Base-by-base conservation (phyloP, 2,113 vertebrate genomes). In the Mus pahari region DNA sequence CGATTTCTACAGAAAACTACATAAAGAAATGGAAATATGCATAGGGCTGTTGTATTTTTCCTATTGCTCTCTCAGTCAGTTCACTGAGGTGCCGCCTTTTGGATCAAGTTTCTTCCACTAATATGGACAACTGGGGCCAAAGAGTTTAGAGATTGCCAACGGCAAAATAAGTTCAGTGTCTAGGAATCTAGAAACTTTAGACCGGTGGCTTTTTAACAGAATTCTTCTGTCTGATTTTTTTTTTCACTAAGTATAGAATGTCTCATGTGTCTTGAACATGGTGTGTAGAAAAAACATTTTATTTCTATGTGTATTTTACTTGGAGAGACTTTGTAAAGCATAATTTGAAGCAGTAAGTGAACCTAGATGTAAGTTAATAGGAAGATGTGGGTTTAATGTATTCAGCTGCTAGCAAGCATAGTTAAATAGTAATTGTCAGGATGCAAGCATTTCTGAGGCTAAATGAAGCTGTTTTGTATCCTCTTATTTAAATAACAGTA, bases 261-360 rank as follows among this genome's bases (percentile, higher is more conserved):
- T 93, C n/a, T 45, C 7, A 33, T 91, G 17, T 60, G 26, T 58
- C 60, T 66, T 89, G 16, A 70, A 8, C 42, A 39, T 26, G 50
- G 50, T n/a, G 31, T 79, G 81, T n/a, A 45, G 70, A 94, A 89
- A 58, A 50, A 92, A 86, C 24, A 48, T 66, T 94, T 71, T 45
- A 50, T 89, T 93, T 42, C 22, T 74, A 36, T 82, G 77, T 95
- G 48, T 83, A 5, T 77, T 74, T 95, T 83, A 31, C 39, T 78
- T 81, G 4, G 55, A 81, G n/a, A 74, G 71, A 74, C 22, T 86
- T 87, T 53, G 24, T 81, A 90, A 86, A 89, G 89, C 24, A 70
- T 26, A 19, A 17, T 8, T 87, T 68, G 42, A 92, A 94, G 78
- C 36, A 62, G 20, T 24, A 83, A 93, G 55, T 83, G 26, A 53